Percentiles rank a stretch among this genome's conserved stretches.
Conservation (phyloP, 2,888 invertebrate species). For the Graphium colonna region DNA sequence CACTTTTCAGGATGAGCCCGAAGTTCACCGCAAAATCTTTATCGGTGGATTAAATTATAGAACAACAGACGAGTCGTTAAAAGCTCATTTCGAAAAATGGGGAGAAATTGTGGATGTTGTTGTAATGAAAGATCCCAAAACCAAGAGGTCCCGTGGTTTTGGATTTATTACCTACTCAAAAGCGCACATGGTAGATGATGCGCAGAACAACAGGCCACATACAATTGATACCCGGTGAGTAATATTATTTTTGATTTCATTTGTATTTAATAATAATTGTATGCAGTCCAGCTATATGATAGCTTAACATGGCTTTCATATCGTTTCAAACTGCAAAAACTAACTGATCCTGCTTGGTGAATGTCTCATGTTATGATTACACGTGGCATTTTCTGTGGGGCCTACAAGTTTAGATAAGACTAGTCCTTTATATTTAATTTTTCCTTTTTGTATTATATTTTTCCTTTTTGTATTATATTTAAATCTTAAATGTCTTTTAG, state of each 20-base stretch:
- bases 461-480: too few relatives aligned
- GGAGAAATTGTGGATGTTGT: conserved; percentile 98
- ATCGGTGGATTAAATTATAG: conserved; percentile 97
- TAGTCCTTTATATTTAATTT: too few relatives aligned
- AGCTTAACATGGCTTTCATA: conserved; percentile 52
- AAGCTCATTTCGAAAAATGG: conserved; percentile 98
- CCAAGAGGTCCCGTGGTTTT: conserved; percentile 97
- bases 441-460: too few relatives aligned
- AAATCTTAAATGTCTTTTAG: conserved; percentile 52
- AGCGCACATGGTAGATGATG: conserved; percentile 97
- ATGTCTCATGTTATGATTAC: conserved; percentile 52
- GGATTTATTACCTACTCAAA: conserved; percentile 98
- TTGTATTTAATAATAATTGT: background rate
- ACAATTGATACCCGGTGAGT: conserved; percentile 91
- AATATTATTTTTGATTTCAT: background rate
- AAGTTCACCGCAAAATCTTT: conserved; percentile 94
- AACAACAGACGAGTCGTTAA: conserved; percentile 95
- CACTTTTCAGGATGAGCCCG: conserved; percentile 83
- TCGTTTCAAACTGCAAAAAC: conserved; percentile 71
- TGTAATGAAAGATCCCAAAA: conserved; percentile 97
- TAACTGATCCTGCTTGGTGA: conserved; percentile 66
- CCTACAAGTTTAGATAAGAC: conserved; percentile 50
- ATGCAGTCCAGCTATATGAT: conserved; percentile 73
- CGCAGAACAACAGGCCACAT: conserved; percentile 94
- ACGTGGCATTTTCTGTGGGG: conserved; percentile 73